Percentiles rank a stretch among this genome's conserved stretches.
phyloP scores from a whole-genome alignment of 2,888 invertebrate species.

The Polydesmus complanatus region DNA sequence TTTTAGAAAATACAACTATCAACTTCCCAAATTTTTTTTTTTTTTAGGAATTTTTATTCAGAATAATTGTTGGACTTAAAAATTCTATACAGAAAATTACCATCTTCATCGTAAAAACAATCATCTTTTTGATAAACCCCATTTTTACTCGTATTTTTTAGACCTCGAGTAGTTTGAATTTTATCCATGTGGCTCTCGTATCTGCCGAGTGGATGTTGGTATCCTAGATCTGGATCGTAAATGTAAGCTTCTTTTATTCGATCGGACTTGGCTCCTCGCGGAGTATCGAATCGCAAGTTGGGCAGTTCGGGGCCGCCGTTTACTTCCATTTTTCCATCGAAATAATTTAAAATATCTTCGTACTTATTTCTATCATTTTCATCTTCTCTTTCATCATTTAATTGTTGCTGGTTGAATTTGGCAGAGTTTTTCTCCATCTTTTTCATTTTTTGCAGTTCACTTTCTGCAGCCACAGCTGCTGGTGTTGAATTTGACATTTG shows the following conservation, averaged over 20 bases:
- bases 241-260: slow-evolving; percentile 5
- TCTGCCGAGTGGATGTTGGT: slow-evolving; percentile 5
- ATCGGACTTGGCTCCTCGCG: background rate
- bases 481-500: background rate
- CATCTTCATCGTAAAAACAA: slow-evolving; percentile 7
- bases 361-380: background rate
- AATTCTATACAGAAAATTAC: slow-evolving; percentile 2
- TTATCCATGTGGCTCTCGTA: background rate
- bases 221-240: background rate
- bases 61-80: no score
- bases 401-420: no score
- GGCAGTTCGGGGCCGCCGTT: background rate
- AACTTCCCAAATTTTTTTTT: no score
- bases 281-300: background rate
- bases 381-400: background rate
- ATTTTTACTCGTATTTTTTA: no score
- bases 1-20: no score
- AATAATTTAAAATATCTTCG: background rate
- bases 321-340: slow-evolving; percentile 8
- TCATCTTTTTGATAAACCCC: slow-evolving; percentile 1
- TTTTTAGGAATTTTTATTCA: no score
- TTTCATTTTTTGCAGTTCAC: background rate
- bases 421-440: no score
- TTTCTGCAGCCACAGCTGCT: no score
- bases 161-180: background rate